phyloP scores from a whole-genome alignment of 2,888 invertebrate genomes.

The Caenorhabditis sp. region DNA sequence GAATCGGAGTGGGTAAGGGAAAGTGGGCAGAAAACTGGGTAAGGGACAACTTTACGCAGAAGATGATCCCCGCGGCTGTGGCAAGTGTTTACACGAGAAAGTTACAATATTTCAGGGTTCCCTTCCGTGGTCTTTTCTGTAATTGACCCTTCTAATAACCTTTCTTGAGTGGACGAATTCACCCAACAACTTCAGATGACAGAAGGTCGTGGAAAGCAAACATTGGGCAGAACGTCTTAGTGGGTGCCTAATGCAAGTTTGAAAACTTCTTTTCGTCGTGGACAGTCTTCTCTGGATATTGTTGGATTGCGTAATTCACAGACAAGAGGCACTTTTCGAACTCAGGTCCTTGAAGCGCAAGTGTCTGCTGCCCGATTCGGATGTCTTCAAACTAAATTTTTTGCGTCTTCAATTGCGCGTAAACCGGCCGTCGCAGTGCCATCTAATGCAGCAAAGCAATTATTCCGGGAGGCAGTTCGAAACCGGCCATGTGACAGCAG shows the following conservation, averaged over 20 bases:
- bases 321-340: background rate
- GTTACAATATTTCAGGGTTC: background rate
- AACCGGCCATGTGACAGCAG: constrained; percentile 5
- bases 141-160: constrained; percentile 1
- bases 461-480: constrained; percentile 4
- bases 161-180: constrained; percentile 4
- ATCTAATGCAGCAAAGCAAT: constrained; percentile 11
- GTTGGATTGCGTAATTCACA: no score
- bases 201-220: constrained; percentile 6
- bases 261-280: no score
- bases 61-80: no score
- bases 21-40: constrained; percentile 20
- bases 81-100: no score
- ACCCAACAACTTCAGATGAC: background rate
- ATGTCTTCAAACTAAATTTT: constrained; percentile 1
- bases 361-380: background rate
- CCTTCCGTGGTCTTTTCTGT: no score
- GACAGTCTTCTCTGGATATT: no score
- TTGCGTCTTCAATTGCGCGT: constrained; percentile 24
- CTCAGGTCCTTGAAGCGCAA: background rate
- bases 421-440: constrained; percentile 11
- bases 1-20: constrained; percentile 15
- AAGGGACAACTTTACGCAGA: background rate
- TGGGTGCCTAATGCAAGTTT: no score
- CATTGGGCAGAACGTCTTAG: background rate